A percentile compares a stretch with the other conserved stretches of the same genome.
phyloP scores from a whole-genome alignment of 2,113 vertebrate genomes.

The Tupaia chinensis region DNA sequence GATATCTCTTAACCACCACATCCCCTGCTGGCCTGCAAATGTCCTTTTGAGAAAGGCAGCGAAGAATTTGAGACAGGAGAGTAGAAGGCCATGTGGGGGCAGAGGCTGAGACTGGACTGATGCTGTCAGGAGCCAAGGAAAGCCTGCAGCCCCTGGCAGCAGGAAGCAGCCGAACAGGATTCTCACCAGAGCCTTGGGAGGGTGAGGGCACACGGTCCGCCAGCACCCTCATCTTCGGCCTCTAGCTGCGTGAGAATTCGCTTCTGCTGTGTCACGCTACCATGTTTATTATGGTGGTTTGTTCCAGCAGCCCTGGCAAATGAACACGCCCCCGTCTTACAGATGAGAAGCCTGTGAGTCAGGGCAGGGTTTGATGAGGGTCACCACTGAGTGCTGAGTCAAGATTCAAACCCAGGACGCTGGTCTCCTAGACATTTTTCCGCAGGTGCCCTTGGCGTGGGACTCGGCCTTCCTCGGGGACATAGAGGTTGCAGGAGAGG shows the following conservation, averaged over 20 bases:
- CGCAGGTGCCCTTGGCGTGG: rapidly evolving
- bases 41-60: background rate
- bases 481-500: background rate
- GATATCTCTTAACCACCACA: no score
- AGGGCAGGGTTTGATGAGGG: background rate
- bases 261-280: background rate
- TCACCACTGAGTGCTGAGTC: background rate
- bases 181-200: background rate
- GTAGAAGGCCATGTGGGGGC: background rate
- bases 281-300: no score
- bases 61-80: background rate
- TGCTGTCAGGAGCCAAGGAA: background rate
- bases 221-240: no score
- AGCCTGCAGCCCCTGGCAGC: background rate
- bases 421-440: background rate
- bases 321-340: rapidly evolving
- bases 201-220: no score
- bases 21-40: no score
- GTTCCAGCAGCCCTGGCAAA: no score
- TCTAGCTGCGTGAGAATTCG: background rate
- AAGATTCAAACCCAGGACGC: background rate
- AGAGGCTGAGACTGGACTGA: background rate
- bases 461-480: background rate
- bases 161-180: background rate
- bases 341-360: background rate